Conservation (phyloP, 2,113 vertebrate genomes). For the Thalassarche chlororhynchos region DNA sequence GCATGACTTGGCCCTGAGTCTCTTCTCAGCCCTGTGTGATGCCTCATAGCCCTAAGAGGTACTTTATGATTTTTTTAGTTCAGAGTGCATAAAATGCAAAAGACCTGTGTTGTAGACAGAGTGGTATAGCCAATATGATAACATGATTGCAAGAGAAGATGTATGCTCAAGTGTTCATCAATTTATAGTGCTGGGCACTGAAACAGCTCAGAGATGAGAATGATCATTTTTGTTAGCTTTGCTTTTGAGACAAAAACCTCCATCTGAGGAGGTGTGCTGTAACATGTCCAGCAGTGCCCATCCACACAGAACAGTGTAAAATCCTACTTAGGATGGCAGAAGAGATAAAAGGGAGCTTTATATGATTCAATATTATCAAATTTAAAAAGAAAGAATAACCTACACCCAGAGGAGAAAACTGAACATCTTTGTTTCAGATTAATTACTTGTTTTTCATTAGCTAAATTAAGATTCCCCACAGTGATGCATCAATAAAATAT, state of each 20-base stretch:
- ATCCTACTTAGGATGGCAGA: background rate
- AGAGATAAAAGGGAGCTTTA: background rate
- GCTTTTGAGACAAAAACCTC: background rate
- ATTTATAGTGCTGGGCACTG: background rate
- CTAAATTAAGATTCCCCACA: background rate
- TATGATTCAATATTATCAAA: background rate
- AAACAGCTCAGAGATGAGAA: background rate
- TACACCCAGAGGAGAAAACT: background rate
- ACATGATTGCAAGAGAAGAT: background rate
- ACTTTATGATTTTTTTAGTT: background rate
- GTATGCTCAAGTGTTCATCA: background rate
- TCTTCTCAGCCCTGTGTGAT: background rate
- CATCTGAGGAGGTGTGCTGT: background rate
- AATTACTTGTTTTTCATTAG: background rate
- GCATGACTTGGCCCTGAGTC: background rate
- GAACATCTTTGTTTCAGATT: background rate
- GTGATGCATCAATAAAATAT: background rate
- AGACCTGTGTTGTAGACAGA: background rate
- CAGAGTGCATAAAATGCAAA: background rate
- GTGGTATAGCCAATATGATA: background rate
- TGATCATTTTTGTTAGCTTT: background rate
- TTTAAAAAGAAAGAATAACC: background rate
- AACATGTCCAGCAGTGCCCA: background rate
- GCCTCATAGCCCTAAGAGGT: background rate
- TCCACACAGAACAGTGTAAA: background rate